Evolutionary conservation across 2,113 vertebrate species (phyloP).

Genomic region (Menura novaehollandiae): DNA sequence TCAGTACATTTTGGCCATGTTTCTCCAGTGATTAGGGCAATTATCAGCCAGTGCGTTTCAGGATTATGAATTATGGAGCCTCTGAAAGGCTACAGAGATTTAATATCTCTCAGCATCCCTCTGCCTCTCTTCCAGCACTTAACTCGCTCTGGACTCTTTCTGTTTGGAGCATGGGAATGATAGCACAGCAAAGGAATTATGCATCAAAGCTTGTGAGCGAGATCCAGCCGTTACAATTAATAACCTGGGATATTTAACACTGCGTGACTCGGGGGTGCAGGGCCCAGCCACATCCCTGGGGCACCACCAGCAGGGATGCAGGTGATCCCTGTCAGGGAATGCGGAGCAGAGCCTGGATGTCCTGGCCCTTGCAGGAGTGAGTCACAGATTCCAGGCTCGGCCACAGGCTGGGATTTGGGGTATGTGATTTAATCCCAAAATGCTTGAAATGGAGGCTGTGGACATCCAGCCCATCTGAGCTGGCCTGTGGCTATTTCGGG

Average conservation of each 20-base stretch:
- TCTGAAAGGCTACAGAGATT: conserved; percentile 38
- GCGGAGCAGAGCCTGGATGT: background rate
- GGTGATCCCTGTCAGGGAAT: background rate
- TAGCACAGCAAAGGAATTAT: background rate
- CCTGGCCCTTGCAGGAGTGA: background rate
- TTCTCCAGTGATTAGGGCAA: conserved; percentile 76
- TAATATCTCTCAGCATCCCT: conserved; percentile 10
- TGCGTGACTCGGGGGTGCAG: rapidly evolving
- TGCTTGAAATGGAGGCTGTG: background rate
- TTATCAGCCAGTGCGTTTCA: conserved; percentile 69
- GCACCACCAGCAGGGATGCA: background rate
- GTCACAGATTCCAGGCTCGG: background rate
- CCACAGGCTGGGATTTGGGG: background rate
- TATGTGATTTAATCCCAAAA: background rate
- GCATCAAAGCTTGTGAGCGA: background rate
- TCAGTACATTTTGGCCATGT: conserved; percentile 73
- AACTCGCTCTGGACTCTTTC: background rate
- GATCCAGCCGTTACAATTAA: background rate
- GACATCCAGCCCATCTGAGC: background rate
- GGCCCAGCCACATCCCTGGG: background rate
- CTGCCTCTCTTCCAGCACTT: background rate
- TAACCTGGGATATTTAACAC: background rate
- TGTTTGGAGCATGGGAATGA: background rate
- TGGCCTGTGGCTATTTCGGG: rapidly evolving
- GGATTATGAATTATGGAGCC: conserved; percentile 74